phyloP scores from a whole-genome alignment of 1,140 invertebrate genomes.

The Nymphalis io region DNA sequence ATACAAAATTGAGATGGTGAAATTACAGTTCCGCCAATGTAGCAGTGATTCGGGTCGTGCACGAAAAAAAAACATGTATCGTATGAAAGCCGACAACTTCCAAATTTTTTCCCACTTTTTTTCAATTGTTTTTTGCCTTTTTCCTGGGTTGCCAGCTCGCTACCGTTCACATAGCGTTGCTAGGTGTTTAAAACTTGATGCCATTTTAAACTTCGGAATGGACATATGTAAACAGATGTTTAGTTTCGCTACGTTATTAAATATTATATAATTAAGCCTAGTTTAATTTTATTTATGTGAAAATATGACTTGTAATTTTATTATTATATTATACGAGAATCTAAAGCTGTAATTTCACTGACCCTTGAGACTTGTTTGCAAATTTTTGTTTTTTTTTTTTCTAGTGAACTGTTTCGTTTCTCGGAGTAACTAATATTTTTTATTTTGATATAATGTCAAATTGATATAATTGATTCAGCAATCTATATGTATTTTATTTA shows the following conservation, averaged over 20 bases:
- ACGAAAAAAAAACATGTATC: slow-evolving; percentile 47
- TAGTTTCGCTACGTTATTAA: not conserved
- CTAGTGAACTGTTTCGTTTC: too few species aligned
- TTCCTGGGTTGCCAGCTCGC: slow-evolving; percentile 36
- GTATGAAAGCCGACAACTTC: slow-evolving; percentile 56
- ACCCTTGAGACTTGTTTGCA: too few species aligned
- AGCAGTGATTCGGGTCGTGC: slow-evolving; percentile 48
- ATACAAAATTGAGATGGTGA: slow-evolving; percentile 37
- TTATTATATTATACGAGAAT: too few species aligned
- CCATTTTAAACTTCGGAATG: slow-evolving; percentile 15
- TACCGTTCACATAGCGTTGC: slow-evolving; percentile 34
- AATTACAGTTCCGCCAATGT: slow-evolving; percentile 42
- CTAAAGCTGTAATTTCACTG: too few species aligned
- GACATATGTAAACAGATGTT: not conserved
- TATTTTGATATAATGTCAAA: too few species aligned
- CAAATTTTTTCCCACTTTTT: slow-evolving; percentile 43
- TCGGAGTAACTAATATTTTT: too few species aligned
- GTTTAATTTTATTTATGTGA: too few species aligned
- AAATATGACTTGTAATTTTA: too few species aligned
- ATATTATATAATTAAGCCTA: too few species aligned
- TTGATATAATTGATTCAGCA: too few species aligned
- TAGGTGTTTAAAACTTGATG: slow-evolving; percentile 43
- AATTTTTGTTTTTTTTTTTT: too few species aligned
- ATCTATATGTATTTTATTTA: too few species aligned
- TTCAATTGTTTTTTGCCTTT: slow-evolving; percentile 34